Evolutionary conservation across 2,113 vertebrate genomes (phyloP).

Genomic region (Sinocyclocheilus rhinocerous): DNA sequence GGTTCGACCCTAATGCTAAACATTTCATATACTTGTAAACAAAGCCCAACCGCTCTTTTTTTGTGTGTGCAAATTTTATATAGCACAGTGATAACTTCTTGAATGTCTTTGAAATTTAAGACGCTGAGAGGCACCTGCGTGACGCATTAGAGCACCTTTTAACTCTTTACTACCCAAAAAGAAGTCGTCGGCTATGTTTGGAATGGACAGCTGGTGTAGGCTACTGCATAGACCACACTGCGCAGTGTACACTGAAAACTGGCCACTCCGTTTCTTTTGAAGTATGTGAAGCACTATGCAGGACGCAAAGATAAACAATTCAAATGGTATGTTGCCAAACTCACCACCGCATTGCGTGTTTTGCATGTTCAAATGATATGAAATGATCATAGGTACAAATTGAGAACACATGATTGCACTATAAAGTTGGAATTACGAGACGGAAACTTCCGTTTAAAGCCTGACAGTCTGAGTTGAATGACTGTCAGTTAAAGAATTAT

Average conservation of each 20-base stretch:
- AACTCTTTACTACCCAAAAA: constrained; percentile 68
- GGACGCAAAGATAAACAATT: neutral
- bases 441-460: too few species aligned
- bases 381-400: too few species aligned
- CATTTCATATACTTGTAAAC: constrained; percentile 60
- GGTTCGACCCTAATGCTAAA: constrained; percentile 76
- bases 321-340: too few species aligned
- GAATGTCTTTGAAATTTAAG: neutral
- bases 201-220: neutral
- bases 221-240: neutral
- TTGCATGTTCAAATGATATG: too few species aligned
- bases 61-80: too few species aligned
- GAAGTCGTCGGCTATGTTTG: neutral
- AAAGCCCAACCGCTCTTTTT: neutral
- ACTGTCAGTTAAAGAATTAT: too few species aligned
- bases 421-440: too few species aligned
- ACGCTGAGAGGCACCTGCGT: constrained; percentile 58
- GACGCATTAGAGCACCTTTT: constrained; percentile 79
- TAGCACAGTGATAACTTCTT: neutral
- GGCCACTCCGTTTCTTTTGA: neutral
- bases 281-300: neutral
- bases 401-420: too few species aligned
- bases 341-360: too few species aligned
- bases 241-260: neutral
- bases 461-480: too few species aligned